phyloP scores from a whole-genome alignment of 2,888 invertebrate species.

The Lobophora halterata region DNA sequence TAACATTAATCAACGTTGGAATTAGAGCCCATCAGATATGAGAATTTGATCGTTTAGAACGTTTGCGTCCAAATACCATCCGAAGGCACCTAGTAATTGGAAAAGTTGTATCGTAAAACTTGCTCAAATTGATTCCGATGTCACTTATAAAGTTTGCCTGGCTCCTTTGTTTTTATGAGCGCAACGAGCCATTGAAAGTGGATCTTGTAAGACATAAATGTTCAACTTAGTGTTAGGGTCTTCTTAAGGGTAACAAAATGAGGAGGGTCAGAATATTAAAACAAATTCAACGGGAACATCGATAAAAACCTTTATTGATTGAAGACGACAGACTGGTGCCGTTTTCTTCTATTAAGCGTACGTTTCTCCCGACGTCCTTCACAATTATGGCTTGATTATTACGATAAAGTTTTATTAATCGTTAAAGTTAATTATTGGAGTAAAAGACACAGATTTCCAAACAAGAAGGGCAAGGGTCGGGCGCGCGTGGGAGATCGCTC shows the following conservation, averaged over 20 bases:
- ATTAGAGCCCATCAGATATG: too few relatives aligned
- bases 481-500: conserved; percentile 57
- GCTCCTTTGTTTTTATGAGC: conserved; percentile 34
- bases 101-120: conserved; percentile 55
- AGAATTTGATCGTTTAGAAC: conserved; percentile 31
- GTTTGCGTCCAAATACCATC: conserved; percentile 33
- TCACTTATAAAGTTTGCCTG: conserved; percentile 40
- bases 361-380: conserved; percentile 69
- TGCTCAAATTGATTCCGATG: conserved; percentile 45
- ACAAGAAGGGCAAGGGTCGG: conserved; percentile 64
- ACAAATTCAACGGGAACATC: conserved; percentile 57
- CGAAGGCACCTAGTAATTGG: conserved; percentile 47
- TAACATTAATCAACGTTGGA: too few relatives aligned
- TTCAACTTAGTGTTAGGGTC: too few relatives aligned
- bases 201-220: too few relatives aligned
- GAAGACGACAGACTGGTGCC: conserved; percentile 63
- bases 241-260: too few relatives aligned
- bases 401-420: conserved; percentile 64
- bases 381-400: conserved; percentile 62
- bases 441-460: conserved; percentile 73
- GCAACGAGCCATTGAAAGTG: conserved; percentile 7
- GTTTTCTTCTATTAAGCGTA: conserved; percentile 75
- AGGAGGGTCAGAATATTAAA: conserved; percentile 23
- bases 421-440: conserved; percentile 66
- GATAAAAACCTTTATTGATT: conserved; percentile 80